Conservation (phyloP, 2,113 vertebrate genomes). For the Saguinus imperator region DNA sequence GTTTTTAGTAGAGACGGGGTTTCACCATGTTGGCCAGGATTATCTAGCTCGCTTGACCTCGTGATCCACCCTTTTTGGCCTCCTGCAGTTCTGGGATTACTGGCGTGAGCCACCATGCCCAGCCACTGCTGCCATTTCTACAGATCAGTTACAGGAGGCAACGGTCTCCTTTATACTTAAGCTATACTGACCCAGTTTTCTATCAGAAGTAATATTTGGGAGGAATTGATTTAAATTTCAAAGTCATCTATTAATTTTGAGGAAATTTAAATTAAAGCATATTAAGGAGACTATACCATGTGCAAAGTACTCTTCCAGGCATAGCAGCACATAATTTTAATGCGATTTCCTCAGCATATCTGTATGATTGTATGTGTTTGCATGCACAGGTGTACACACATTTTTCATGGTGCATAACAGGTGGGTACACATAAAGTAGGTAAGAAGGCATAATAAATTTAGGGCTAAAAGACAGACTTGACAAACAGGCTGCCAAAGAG, state of each 20-base stretch:
- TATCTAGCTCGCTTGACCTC: too few relatives aligned
- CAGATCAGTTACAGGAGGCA: neutral
- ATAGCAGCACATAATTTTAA: neutral
- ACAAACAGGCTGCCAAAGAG: neutral
- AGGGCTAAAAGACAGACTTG: neutral
- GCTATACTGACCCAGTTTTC: neutral
- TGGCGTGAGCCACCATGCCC: neutral
- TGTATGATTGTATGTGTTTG: neutral
- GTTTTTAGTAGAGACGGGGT: too few relatives aligned
- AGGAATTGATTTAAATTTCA: neutral
- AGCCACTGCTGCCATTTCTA: neutral
- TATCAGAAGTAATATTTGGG: neutral
- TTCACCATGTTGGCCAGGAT: too few relatives aligned
- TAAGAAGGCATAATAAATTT: neutral
- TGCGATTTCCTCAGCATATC: neutral
- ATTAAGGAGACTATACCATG: accelerated
- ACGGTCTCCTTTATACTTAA: neutral
- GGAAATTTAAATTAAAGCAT: neutral
- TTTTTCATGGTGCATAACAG: neutral
- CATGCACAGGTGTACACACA: neutral
- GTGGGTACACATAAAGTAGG: neutral
- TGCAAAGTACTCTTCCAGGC: neutral
- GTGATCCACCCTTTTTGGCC: too few relatives aligned
- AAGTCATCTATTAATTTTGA: neutral
- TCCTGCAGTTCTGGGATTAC: too few relatives aligned